Evolutionary conservation across 2,113 vertebrate genomes (phyloP), one percentile per base, ranked within the genome.

Genomic region (Silurus asotus): DNA sequence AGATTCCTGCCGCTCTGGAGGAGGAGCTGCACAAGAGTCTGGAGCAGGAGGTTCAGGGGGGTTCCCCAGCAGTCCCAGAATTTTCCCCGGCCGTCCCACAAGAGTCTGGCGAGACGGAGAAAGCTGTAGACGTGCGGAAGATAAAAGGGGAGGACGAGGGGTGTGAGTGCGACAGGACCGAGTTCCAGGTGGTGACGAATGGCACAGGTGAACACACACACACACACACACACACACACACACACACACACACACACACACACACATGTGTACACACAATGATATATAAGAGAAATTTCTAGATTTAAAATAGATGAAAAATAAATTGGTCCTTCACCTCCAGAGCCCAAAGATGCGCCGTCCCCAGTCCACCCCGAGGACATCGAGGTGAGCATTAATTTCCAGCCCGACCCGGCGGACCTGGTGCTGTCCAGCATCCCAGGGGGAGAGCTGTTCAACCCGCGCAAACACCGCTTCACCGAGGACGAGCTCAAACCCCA

Each of bases 401-500:
- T 99, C 93, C 97, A 98, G 87, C 98, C 98, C 0, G 97, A 99
- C 83, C 97, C 97, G 61, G 96, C 96, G 0, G 98, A 99, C 92
- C 94, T 99, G 93, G 97, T 98, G 79, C 95, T 99, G 87, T 99
- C 98, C 93, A 99, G 97, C 1, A 97, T 99, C 86, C 98, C 98
- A 0, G 98, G 98, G 0, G 97, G 97, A 70, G 97, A 98, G 90
- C 96, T 99, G 87, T 99, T 99, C 94, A 97, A 99, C 91, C 98
- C 98, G 5, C 96, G 98, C 88, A 99, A 99, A 91, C 97, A 99
- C 93, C 97, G 95, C 91, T 99, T 99, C 93, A 96, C 96, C 0
- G 97, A 98, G 23, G 97, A 99, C 86, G 97, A 99, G 90, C 96
- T 99, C 90, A 99, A 99, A 88, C 98, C 98, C 0, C 98, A 99